Evolutionary conservation across 2,113 vertebrate genomes (phyloP).

Genomic region (Axis porcinus): DNA sequence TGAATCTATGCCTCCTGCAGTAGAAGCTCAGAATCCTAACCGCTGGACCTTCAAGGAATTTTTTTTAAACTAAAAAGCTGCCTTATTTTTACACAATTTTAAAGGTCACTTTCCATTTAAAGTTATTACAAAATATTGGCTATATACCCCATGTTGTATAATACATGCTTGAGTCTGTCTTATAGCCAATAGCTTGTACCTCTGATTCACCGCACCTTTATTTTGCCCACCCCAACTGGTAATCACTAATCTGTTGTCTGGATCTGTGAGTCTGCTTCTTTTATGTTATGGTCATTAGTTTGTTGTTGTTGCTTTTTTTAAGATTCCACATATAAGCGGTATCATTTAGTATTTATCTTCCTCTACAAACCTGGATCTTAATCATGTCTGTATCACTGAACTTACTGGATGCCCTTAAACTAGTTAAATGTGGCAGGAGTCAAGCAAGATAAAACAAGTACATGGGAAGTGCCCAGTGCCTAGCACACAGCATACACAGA

Average conservation of each 20-base stretch:
- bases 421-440: neutral
- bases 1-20: neutral
- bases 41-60: neutral
- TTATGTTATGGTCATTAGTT: neutral
- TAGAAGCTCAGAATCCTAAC: neutral
- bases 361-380: neutral
- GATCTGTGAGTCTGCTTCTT: neutral
- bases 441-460: neutral
- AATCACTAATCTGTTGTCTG: neutral
- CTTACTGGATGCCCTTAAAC: neutral
- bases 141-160: neutral
- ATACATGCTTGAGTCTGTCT: neutral
- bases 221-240: neutral
- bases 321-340: neutral
- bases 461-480: neutral
- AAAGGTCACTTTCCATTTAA: neutral
- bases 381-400: neutral
- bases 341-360: neutral
- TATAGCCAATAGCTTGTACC: neutral
- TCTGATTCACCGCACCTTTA: neutral
- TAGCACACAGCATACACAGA: neutral
- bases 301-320: neutral
- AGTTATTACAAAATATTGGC: neutral
- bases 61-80: neutral
- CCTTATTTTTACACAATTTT: neutral